Percentiles rank a stretch among this genome's conserved stretches.
phyloP scores from a whole-genome alignment of 2,888 invertebrate species.

The Tenthredo distinguenda region DNA sequence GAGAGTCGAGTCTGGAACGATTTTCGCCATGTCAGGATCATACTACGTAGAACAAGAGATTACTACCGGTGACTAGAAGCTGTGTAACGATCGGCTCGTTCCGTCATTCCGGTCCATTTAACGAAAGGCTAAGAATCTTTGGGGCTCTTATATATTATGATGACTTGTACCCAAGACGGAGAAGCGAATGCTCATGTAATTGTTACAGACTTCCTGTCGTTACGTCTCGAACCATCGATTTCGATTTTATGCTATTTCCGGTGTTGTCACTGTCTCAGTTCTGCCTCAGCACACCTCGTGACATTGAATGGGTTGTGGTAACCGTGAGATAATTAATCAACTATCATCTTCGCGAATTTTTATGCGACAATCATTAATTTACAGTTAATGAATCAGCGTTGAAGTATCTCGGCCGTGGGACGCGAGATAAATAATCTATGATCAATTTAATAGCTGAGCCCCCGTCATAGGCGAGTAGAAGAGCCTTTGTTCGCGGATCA shows the following conservation, averaged over 20 bases:
- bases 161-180: not conserved
- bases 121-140: not conserved
- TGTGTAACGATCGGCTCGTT: not conserved
- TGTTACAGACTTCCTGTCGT: slow-evolving; percentile 36
- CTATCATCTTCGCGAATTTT: not conserved
- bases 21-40: slow-evolving; percentile 29
- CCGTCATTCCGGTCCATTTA: slow-evolving; percentile 48
- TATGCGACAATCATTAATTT: not conserved
- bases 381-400: slow-evolving; percentile 35
- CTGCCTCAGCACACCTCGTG: slow-evolving; percentile 1
- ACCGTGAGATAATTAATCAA: not conserved
- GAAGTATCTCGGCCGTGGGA: not conserved
- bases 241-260: slow-evolving; percentile 44
- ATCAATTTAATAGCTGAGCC: not conserved
- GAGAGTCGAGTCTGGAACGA: not conserved
- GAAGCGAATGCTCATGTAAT: slow-evolving; percentile 7
- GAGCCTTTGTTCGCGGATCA: not conserved
- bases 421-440: not conserved
- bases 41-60: not conserved
- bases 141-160: not conserved
- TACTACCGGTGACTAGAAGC: not conserved
- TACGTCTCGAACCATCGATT: slow-evolving; percentile 43
- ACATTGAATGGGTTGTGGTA: not conserved
- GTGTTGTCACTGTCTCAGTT: slow-evolving; percentile 20
- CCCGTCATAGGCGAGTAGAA: not conserved